A percentile compares a stretch with the other conserved stretches of the same genome.
phyloP scores from a whole-genome alignment of 2,888 invertebrate genomes.

The Teleogryllus oceanicus region DNA sequence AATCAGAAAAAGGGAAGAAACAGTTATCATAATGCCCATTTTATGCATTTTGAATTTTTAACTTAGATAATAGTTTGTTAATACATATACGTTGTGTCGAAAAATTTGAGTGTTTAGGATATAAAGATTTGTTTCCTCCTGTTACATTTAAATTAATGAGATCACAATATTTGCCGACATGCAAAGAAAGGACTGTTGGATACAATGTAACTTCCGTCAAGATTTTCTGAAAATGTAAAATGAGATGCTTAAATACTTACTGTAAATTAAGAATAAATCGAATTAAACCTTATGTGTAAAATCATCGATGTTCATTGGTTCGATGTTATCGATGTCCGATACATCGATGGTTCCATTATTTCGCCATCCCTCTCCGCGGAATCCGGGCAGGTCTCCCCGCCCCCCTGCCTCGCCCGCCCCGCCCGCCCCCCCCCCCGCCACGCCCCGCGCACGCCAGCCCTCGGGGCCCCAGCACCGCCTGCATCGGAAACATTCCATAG shows the following conservation, averaged over 20 bases:
- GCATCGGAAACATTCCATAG: too few species aligned
- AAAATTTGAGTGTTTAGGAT: too few species aligned
- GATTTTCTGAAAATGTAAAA: constrained; percentile 11
- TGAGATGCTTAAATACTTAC: background rate
- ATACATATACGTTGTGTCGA: too few species aligned
- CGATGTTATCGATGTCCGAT: constrained; percentile 10
- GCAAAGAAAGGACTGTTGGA: background rate
- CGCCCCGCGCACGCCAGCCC: too few species aligned
- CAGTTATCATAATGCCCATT: too few species aligned
- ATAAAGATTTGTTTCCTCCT: too few species aligned
- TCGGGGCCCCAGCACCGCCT: too few species aligned
- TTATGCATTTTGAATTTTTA: too few species aligned
- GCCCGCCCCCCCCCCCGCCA: background rate
- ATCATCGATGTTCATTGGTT: constrained; percentile 18
- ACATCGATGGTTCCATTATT: constrained; percentile 10
- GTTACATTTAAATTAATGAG: too few species aligned
- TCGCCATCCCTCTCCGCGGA: background rate
- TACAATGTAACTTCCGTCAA: background rate
- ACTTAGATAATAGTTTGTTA: too few species aligned
- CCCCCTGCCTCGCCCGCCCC: background rate
- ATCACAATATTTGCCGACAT: background rate
- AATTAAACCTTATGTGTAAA: constrained; percentile 18
- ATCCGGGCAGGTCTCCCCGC: background rate
- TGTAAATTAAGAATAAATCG: constrained; percentile 8
- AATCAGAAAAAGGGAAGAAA: too few species aligned